Evolutionary conservation across 1,140 invertebrate genomes (phyloP), one percentile per base, ranked within the genome.

Genomic region (Tyrophagus putrescentiae): DNA sequence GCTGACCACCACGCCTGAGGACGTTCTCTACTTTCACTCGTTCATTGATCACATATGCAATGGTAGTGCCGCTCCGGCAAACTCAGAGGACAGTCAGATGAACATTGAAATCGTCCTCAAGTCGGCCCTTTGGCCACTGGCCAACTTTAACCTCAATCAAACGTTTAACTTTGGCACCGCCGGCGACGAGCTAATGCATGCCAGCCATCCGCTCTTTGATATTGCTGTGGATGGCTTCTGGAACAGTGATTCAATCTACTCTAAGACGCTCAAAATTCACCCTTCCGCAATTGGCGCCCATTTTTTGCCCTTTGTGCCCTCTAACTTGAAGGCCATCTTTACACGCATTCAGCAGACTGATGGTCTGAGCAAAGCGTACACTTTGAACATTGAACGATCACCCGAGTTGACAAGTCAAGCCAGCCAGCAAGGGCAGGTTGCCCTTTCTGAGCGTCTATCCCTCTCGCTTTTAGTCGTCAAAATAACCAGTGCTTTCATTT

Each of bases 141-240:
- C 52, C 13, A 54, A 54, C 25, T 27, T 54, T 13, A 9, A 54
- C 5, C 25, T 54, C 3, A 7, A 27, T 54, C 52, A 54, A 31
- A 31, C 28, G 13, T 54, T 54, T 13, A 54, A 54, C 16, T 32
- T 54, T 3, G 52, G 25, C n/a, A 31, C 25, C 3, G 13, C 32
- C 39, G 52, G 52, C 4, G 25, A 54, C 13, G 52, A 54, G 25
- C n/a, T 25, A 27, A 54, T 54, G 52, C 11, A 29, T n/a, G 13
- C 25, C 11, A 54, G 9, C n/a, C 52, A 54, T 54, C 52, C 52
- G 3, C n/a, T 54, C 3, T 9, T 54, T 1, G 28, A 54, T 54
- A 9, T 27, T 31, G 25, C 13, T 13, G 25, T 54, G 11, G 25
- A 13, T 1, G 52, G 27, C 32, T 54, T 31, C 31, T 54, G 52